A percentile compares a stretch with the other conserved stretches of the same genome.
Evolutionary conservation across 64 coral and sea anemone species (phyloP).

Genomic region (Orbicella faveolata): DNA sequence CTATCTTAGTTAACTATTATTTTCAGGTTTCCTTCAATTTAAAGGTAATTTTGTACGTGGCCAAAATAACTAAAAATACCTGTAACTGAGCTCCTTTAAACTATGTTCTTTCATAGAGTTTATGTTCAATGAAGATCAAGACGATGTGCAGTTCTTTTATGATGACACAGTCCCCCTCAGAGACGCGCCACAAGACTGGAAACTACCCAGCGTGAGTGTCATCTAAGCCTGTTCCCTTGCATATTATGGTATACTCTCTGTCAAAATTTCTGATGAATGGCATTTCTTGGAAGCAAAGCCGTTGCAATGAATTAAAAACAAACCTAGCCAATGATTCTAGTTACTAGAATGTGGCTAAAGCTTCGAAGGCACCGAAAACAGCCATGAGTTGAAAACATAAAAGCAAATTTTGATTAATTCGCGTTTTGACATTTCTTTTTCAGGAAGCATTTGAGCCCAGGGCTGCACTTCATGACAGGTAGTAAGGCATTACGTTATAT

Average conservation of each 20-base stretch:
- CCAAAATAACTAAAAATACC: too few species aligned
- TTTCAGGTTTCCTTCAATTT: too few species aligned
- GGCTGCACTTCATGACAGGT: constrained; percentile 68
- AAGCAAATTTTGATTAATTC: not conserved
- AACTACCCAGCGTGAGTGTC: constrained; percentile 68
- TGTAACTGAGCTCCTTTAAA: too few species aligned
- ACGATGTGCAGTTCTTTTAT: constrained; percentile 51
- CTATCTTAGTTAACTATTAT: too few species aligned
- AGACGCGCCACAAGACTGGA: constrained; percentile 59
- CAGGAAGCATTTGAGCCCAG: constrained; percentile 81
- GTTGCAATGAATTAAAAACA: too few species aligned
- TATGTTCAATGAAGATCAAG: constrained; percentile 67
- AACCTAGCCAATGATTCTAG: too few species aligned
- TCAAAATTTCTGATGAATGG: not conserved
- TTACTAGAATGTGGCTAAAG: too few species aligned
- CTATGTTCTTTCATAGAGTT: constrained; percentile 34
- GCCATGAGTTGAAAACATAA: not conserved
- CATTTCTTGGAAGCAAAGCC: not conserved
- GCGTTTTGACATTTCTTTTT: not conserved
- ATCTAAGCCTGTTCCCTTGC: not conserved
- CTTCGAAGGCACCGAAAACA: too few species aligned
- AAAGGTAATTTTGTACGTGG: too few species aligned
- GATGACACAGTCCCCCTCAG: constrained; percentile 31
- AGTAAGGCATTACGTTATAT: not conserved
- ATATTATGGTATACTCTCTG: not conserved